Evolutionary conservation across 2,888 invertebrate species (phyloP), one percentile per base, ranked within the genome.

Genomic region (Agrochola macilenta): DNA sequence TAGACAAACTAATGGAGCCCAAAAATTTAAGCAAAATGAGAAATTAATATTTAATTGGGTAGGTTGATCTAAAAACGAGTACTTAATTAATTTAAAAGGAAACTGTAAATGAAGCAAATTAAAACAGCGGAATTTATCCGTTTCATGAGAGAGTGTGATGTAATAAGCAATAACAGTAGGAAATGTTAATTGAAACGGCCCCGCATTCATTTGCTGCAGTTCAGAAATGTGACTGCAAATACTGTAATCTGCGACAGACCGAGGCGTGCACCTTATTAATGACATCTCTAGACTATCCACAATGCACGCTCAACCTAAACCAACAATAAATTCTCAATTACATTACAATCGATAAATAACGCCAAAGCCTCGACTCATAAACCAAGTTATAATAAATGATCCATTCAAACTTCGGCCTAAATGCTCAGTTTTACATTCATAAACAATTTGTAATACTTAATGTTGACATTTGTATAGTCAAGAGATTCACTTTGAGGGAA

Each of bases 261-360:
- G 70, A 64, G 30, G 57, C 78, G 52, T 70, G 77, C 65, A 64
- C 74, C 74, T 80, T 80, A 87, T 84, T 89, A 87, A 90, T 89
- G 87, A 87, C 82, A 83, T 83, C 85, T 83, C 80, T 78, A 78
- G 76, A 68, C 71, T 71, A 66, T 57, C 79, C 75, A 72, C 65
- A 74, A 68, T 68, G 54, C 68, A 69, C 60, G 71, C 74, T 71
- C 60, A 70, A 69, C 81, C 61, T 65, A 78, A 87, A 83, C 86
- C 82, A 89, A 90, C 89, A 89, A 79, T 86, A 90, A 91, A 87
- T 89, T 90, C 88, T 87, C 89, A 88, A 90, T 89, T 89, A 88
- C 73, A 66, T 76, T 58, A 30, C 64, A 76, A 85, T 85, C 71
- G 49, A 83, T 83, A 81, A 78, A 83, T 78, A 74, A 74, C 76